A percentile compares a stretch with the other conserved stretches of the same genome.
Evolutionary conservation across 2,888 invertebrate species (phyloP).

Genomic region (Teinopalpus imperialis): DNA sequence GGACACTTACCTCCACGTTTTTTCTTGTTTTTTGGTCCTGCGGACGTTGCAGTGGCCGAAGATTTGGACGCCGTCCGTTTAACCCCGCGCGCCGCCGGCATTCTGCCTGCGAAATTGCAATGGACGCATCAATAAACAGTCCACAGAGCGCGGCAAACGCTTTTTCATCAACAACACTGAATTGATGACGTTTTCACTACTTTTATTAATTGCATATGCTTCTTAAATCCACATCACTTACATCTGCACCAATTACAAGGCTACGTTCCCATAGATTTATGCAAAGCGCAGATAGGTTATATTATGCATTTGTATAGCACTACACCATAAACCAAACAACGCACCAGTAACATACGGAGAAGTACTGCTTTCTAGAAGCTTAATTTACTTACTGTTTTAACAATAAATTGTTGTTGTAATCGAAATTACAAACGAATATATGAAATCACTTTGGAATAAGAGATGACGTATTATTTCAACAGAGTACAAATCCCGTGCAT

Average conservation of each 20-base stretch:
- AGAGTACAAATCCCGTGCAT: constrained; percentile 69
- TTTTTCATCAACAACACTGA: constrained; percentile 47
- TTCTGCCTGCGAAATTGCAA: constrained; percentile 76
- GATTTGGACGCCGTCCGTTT: constrained; percentile 76
- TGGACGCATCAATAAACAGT: constrained; percentile 71
- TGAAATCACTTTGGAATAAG: constrained; percentile 54
- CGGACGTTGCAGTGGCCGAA: constrained; percentile 52
- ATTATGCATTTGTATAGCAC: constrained; percentile 77
- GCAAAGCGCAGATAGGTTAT: constrained; percentile 75
- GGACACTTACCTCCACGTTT: constrained; percentile 71
- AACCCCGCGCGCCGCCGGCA: constrained; percentile 78
- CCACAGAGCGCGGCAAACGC: constrained; percentile 66
- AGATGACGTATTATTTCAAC: constrained; percentile 77
- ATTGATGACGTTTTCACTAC: constrained; percentile 67
- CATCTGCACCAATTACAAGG: constrained; percentile 69
- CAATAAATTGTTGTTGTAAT: constrained; percentile 42
- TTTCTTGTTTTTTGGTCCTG: constrained; percentile 74
- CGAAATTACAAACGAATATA: constrained; percentile 46
- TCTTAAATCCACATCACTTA: constrained; percentile 54
- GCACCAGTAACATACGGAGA: constrained; percentile 51
- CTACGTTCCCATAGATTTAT: constrained; percentile 69
- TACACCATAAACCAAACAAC: constrained; percentile 72
- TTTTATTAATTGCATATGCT: constrained; percentile 65
- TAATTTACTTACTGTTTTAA: constrained; percentile 66
- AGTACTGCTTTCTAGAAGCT: constrained; percentile 35